These are phyloP conservation scores for Oryzias curvinotus DNA, from an alignment of 2,113 vertebrate species.

Conservation along the genomic window DNA sequence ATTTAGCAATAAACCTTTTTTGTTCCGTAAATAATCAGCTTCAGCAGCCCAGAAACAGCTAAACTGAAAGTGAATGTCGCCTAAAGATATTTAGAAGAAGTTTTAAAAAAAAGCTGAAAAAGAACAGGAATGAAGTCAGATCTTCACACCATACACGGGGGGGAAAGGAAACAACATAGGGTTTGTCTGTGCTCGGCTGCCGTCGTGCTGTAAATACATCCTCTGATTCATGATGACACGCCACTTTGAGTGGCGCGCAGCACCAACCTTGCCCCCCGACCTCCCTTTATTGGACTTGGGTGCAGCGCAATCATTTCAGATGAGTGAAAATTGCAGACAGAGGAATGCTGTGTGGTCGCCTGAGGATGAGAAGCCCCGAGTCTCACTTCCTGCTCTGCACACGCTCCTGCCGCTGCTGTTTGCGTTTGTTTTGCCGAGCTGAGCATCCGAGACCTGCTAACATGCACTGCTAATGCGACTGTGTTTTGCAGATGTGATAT, in stretches of 20 bases:
- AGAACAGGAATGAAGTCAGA: too few species aligned
- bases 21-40: too few species aligned
- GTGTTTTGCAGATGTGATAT: constrained; percentile 33
- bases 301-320: constrained; percentile 47
- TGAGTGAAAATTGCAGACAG: constrained; percentile 42
- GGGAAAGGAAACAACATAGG: too few species aligned
- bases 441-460: constrained; percentile 35
- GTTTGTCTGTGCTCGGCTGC: constrained; percentile 16
- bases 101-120: neutral
- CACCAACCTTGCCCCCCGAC: constrained; percentile 27
- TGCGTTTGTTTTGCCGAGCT: constrained; percentile 48
- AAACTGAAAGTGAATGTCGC: too few species aligned
- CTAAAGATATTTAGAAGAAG: too few species aligned
- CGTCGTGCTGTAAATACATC: constrained; percentile 45
- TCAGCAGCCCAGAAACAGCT: too few species aligned
- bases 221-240: constrained; percentile 45
- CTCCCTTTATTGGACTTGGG: constrained; percentile 50
- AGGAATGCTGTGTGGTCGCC: constrained; percentile 31
- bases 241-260: constrained; percentile 36
- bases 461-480: constrained; percentile 57
- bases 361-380: constrained; percentile 4
- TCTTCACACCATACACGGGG: too few species aligned
- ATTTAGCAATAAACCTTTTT: too few species aligned
- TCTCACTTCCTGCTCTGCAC: constrained; percentile 34
- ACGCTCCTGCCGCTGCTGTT: constrained; percentile 19